A percentile compares a stretch with the other conserved stretches of the same genome.
These are phyloP conservation scores for Latrodectus geometricus DNA, from an alignment of 1,140 invertebrate genomes.

Conservation along the genomic window DNA sequence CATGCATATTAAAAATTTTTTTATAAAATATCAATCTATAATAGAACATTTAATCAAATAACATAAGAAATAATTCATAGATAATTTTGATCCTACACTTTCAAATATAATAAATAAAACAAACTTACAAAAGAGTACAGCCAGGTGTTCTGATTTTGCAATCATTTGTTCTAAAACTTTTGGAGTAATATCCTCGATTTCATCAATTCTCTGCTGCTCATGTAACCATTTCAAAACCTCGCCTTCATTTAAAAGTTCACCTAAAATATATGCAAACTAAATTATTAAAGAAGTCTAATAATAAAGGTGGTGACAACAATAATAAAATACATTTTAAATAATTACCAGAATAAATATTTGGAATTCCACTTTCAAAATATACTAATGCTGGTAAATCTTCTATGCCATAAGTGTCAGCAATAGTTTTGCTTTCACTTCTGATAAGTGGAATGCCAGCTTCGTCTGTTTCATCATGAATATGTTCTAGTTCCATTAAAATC, in stretches of 20 bases:
- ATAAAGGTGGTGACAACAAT: background rate
- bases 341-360: slow-evolving; percentile 88
- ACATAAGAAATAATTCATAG: too few species aligned
- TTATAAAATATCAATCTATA: too few species aligned
- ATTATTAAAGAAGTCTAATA: too few species aligned
- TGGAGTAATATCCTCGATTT: slow-evolving; percentile 95
- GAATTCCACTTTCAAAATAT: slow-evolving; percentile 89
- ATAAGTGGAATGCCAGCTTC: slow-evolving; percentile 74
- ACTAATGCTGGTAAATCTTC: slow-evolving; percentile 82
- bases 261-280: slow-evolving; percentile 64
- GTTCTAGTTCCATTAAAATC: slow-evolving; percentile 89
- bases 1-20: too few species aligned
- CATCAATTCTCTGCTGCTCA: slow-evolving; percentile 79
- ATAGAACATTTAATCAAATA: too few species aligned
- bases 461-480: slow-evolving; percentile 95
- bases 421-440: slow-evolving; percentile 78
- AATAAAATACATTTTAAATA: background rate
- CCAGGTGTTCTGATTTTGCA: slow-evolving; percentile 87
- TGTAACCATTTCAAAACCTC: slow-evolving; percentile 66
- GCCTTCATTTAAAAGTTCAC: slow-evolving; percentile 66
- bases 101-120: too few species aligned
- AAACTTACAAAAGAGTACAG: slow-evolving; percentile 91
- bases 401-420: slow-evolving; percentile 87
- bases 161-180: slow-evolving; percentile 92
- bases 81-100: too few species aligned